Conservation (phyloP, 2,888 invertebrate species). For the Mantis religiosa region DNA sequence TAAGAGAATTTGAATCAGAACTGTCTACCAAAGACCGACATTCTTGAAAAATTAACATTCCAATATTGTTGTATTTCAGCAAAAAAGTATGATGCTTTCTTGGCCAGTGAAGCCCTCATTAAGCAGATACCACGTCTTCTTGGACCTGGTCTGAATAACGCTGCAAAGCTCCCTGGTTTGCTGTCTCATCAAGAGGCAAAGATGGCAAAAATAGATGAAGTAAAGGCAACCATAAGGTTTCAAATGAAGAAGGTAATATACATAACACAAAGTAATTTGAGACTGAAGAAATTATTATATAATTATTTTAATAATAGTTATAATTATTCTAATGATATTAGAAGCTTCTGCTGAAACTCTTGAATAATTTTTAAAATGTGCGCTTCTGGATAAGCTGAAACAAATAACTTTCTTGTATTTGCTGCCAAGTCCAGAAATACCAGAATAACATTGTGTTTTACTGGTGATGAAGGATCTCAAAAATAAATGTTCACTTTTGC, state of each 20-base stretch:
- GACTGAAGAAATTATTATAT: too few species aligned
- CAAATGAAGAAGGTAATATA: constrained; percentile 97
- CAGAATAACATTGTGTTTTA: neutral
- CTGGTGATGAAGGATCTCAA: neutral
- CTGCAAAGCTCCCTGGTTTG: constrained; percentile 99
- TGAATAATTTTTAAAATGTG: too few species aligned
- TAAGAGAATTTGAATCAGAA: too few species aligned
- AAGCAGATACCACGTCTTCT: constrained; percentile 98
- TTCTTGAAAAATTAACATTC: neutral
- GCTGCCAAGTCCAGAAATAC: neutral
- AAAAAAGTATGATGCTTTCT: constrained; percentile 92
- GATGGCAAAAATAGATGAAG: constrained; percentile 94
- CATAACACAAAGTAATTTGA: neutral
- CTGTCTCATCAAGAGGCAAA: constrained; percentile 96
- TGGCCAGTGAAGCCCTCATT: constrained; percentile 97
- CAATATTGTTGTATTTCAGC: constrained; percentile 46
- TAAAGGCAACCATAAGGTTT: constrained; percentile 99
- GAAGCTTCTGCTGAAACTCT: too few species aligned
- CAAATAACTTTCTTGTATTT: neutral
- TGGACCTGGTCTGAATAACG: constrained; percentile 99
- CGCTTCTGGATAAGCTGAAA: too few species aligned
- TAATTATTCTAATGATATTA: too few species aligned
- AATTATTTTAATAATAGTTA: too few species aligned
- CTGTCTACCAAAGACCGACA: too few species aligned
- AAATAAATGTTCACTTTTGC: neutral